Conservation (phyloP, 2,888 invertebrate genomes). For the Lamellibrachia columna region DNA sequence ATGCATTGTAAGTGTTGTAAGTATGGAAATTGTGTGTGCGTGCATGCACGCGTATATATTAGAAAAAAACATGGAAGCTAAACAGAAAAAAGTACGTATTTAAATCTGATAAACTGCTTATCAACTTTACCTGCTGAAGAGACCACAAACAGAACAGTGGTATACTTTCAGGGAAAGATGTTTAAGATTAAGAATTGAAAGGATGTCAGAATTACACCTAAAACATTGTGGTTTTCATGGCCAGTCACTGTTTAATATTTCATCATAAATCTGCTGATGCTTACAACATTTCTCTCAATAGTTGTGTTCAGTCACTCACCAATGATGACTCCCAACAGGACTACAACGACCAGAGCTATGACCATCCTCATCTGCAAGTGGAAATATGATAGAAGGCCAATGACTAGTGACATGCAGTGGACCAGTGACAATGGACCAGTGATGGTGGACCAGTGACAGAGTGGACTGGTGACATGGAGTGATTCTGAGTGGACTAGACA, state of each 20-base stretch:
- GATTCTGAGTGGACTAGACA: background rate
- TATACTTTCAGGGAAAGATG: background rate
- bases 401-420: too few relatives aligned
- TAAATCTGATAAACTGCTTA: background rate
- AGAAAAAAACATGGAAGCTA: background rate
- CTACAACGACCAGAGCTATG: constrained; percentile 51
- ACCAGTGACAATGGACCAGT: background rate
- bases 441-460: background rate
- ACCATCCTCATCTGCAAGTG: constrained; percentile 58
- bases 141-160: background rate
- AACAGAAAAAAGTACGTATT: background rate
- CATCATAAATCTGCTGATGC: background rate
- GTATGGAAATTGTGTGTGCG: too few relatives aligned
- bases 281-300: background rate
- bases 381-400: constrained; percentile 25
- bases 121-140: background rate
- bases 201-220: too few relatives aligned
- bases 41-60: background rate
- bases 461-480: background rate
- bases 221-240: too few relatives aligned
- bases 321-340: constrained; percentile 57
- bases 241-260: too few relatives aligned
- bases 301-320: constrained; percentile 48
- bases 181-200: too few relatives aligned
- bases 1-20: too few relatives aligned